Evolutionary conservation across 2,113 vertebrate species (phyloP).

Genomic region (Diadophis punctatus): DNA sequence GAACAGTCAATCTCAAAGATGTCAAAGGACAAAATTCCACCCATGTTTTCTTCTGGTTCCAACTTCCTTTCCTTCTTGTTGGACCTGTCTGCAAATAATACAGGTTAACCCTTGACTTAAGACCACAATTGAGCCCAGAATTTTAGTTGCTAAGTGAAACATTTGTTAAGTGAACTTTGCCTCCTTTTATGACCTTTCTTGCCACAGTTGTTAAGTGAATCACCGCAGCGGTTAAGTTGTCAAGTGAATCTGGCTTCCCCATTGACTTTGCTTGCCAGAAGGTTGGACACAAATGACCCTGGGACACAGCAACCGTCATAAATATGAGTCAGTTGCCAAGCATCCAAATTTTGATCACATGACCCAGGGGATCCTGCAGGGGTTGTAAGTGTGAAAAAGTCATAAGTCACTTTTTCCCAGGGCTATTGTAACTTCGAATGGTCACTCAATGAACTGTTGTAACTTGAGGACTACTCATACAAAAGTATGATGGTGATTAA

Average conservation of each 20-base stretch:
- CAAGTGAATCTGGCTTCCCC: not conserved
- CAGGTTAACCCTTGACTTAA: not conserved
- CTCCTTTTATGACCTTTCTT: not conserved
- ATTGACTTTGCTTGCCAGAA: too few species aligned
- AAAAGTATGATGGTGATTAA: not conserved
- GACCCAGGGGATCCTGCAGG: accelerated
- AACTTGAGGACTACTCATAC: too few species aligned
- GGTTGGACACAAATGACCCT: too few species aligned
- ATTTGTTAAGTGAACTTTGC: not conserved
- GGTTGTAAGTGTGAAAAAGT: not conserved
- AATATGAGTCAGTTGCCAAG: not conserved
- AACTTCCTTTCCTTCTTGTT: not conserved
- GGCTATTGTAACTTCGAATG: too few species aligned
- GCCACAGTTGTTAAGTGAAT: not conserved
- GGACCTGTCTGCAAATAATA: not conserved
- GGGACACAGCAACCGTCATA: not conserved
- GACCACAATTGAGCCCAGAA: not conserved
- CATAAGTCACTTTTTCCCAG: too few species aligned
- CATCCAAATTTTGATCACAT: not conserved
- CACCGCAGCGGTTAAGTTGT: too few species aligned
- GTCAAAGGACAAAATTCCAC: not conserved
- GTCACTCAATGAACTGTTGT: too few species aligned
- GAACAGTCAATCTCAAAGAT: not conserved
- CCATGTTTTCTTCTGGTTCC: not conserved
- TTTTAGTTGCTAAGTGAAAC: not conserved